phyloP scores from a whole-genome alignment of 37 sponge, comb jelly and placozoan genomes.

The Beroe forskalii region DNA sequence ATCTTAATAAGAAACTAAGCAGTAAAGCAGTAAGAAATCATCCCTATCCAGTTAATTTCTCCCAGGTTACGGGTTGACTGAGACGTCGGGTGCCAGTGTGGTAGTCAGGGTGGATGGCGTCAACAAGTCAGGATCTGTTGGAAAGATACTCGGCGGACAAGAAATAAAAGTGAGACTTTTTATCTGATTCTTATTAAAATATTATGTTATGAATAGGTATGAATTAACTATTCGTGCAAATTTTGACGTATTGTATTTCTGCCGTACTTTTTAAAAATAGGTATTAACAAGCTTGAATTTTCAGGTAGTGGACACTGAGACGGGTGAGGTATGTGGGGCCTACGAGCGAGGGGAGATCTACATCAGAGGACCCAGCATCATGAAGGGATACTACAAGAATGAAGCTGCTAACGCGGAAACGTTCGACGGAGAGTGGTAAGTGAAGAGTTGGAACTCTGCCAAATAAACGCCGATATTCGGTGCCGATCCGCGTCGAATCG shows the following conservation, averaged over 20 bases:
- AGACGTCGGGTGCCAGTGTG: slow-evolving; percentile 23
- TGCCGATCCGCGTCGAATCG: too few species aligned
- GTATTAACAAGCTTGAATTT: too few species aligned
- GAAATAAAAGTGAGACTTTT: slow-evolving; percentile 34
- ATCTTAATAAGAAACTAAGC: too few species aligned
- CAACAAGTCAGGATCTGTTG: slow-evolving; percentile 7
- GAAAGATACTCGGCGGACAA: neutral
- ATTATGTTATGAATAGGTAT: too few species aligned
- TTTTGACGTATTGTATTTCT: too few species aligned
- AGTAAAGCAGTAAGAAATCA: too few species aligned
- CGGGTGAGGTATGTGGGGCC: slow-evolving; percentile 63
- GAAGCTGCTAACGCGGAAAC: slow-evolving; percentile 12
- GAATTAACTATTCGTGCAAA: too few species aligned
- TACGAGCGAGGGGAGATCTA: slow-evolving; percentile 77
- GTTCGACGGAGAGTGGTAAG: slow-evolving; percentile 51
- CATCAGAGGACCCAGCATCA: slow-evolving; percentile 80
- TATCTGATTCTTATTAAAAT: neutral
- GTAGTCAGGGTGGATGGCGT: neutral
- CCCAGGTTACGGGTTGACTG: slow-evolving; percentile 58
- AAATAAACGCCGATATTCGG: too few species aligned
- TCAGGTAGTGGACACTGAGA: slow-evolving; percentile 38
- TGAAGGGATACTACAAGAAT: slow-evolving; percentile 78
- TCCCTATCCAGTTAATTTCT: too few species aligned
- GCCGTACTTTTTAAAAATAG: too few species aligned
- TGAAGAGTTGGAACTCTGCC: too few species aligned